Evolutionary conservation across 2,113 vertebrate species (phyloP).

Genomic region (Hypocryptadius cinnamomeus): DNA sequence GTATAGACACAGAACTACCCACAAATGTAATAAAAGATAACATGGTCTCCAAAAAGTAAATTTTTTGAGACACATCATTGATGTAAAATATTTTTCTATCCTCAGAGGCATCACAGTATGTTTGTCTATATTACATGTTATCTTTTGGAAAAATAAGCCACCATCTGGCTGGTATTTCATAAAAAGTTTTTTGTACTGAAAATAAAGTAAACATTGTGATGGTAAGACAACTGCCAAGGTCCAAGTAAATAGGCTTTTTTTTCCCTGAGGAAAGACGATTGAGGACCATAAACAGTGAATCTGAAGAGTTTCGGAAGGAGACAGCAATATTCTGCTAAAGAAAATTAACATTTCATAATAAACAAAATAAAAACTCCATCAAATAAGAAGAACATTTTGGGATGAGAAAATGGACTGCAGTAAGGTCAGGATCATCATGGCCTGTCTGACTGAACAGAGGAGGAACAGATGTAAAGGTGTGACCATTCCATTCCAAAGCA

Average conservation of each 20-base stretch:
- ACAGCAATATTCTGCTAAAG: background rate
- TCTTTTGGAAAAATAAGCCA: background rate
- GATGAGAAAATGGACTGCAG: background rate
- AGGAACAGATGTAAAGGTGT: background rate
- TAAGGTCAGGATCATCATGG: background rate
- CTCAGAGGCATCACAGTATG: background rate
- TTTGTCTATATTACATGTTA: background rate
- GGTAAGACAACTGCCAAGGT: background rate
- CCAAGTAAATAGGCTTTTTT: background rate
- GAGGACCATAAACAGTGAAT: background rate
- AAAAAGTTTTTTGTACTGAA: background rate
- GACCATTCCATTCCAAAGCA: background rate
- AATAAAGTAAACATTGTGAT: background rate
- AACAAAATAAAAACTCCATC: background rate
- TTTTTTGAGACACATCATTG: background rate
- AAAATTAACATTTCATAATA: background rate
- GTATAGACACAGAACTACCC: background rate
- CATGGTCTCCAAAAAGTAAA: background rate
- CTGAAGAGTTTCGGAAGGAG: background rate
- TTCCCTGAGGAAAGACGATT: background rate
- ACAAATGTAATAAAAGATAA: background rate
- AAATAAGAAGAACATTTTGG: background rate
- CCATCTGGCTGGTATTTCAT: background rate
- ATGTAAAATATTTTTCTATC: background rate
- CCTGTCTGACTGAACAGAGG: background rate